Base-by-base conservation (phyloP, 2,113 vertebrate species). In the Corythornis vintsioides region DNA sequence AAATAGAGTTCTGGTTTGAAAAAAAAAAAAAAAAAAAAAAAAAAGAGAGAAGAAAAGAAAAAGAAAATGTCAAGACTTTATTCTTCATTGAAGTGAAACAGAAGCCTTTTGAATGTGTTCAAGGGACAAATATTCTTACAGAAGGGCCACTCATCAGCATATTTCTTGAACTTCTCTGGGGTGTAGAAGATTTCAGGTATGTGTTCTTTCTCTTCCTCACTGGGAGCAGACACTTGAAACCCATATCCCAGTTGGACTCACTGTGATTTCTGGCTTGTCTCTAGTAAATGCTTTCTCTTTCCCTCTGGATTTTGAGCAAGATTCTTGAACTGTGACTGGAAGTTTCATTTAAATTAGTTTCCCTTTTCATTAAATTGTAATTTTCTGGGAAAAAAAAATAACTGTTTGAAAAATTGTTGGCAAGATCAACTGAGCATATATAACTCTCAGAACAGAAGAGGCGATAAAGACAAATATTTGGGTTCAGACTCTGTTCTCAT, bases 351-450 rank as follows among this genome's bases (percentile, higher is more conserved):
- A 90, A 94, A 84, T 7, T 1, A 53, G 21, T 75, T 90, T 90
- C 73, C 83, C 43, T 86, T 91, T 91, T 83, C 72, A 86, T 88
- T 81, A 94, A 74, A 67, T 61, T 60, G 12, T 67, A 21, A 67
- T 75, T 93, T 86, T 72, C 40, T 77, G 53, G n/a, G n/a, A 92
- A 91, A 86, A 57, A 38, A 38, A 90, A 86, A 57, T 31, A 71
- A 17, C 2, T 20, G 4, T 75, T 91, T 64, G 43, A 56, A 81
- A 86, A 86, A 56, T 57, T 78, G 25, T 65, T 90, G 83, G 18
- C 73, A 43, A 60, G 43, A 35, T 53, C 4, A 2, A 67, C 59
- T 3, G 1, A 87, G 42, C 28, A 74, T 74, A 52, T 63, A 59
- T 35, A 91, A 22, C 12, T 83, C 48, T 83, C 48, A 75, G 72